Evolutionary conservation across 2,113 vertebrate species (phyloP), one percentile per base, ranked within the genome.

Genomic region (Grammomys dolichurus): DNA sequence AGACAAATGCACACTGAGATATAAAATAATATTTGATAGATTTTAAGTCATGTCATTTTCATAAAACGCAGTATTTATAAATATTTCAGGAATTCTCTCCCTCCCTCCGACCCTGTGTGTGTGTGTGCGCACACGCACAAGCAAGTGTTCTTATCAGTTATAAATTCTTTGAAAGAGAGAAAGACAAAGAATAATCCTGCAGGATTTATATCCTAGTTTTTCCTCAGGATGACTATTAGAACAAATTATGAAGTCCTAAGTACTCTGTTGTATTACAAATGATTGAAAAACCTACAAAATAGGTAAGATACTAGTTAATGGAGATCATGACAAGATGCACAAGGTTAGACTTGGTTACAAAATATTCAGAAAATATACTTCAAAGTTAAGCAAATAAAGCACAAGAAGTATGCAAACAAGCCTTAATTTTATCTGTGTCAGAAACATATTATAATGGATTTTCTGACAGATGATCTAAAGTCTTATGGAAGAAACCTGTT

Each of bases 21-120:
- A 96, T 89, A 33, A 91, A 90, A 87, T 91, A 33, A 82, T 7
- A 33, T 67, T 33, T 96, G 46, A 88, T 96, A 31, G 9, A 46
- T 93, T 88, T 86, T 43, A 33, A 75, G 24, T 67, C 26, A 56
- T 13, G 0, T 67, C 84, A 17, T 67, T 80, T 96, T 87, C 33
- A 81, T 33, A 76, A 51, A 90, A 48, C 77, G 3, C 12, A 63
- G n/a, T n/a, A 69, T 94, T 22, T 91, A 3, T 87, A 95, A 97
- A 56, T 90, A 82, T 96, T 91, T 93, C 22, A 78, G 56, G 9
- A 54, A 69, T 69, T 33, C 10, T 31, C 28, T 33, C 12, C 6
- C 12, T 14, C 31, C 14, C 31, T 14, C 4, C 7, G 20, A 22
- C 20, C 20, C 58, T 84, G 36, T 28, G 24, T 77, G 24, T 48